Evolutionary conservation across 2,888 invertebrate genomes (phyloP).

Genomic region (Proisotoma minuta): DNA sequence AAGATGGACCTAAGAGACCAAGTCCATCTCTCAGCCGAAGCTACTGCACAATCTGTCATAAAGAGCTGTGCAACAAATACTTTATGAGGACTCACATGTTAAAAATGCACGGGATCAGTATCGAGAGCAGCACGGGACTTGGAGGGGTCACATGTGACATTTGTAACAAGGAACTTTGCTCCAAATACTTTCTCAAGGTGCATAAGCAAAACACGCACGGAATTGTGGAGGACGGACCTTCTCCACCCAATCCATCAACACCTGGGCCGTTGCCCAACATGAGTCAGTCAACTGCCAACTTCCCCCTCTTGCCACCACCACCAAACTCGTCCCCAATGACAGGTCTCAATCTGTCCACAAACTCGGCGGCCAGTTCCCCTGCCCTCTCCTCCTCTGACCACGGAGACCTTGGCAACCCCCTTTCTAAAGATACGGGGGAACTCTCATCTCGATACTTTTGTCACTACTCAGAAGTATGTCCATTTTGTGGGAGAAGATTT

Average conservation of each 20-base stretch:
- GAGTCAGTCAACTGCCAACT: slow-evolving; percentile 48
- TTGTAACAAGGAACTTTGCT: slow-evolving; percentile 96
- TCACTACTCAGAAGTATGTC: slow-evolving; percentile 71
- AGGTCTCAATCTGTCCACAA: slow-evolving; percentile 8
- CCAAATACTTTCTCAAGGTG: slow-evolving; percentile 93
- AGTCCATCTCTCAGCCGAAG: slow-evolving; percentile 55
- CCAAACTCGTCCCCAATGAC: not conserved
- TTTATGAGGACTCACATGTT: slow-evolving; percentile 99
- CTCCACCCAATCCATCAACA: slow-evolving; percentile 42
- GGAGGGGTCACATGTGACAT: slow-evolving; percentile 94
- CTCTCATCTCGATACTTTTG: slow-evolving; percentile 62
- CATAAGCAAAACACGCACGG: slow-evolving; percentile 98
- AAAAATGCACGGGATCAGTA: slow-evolving; percentile 94
- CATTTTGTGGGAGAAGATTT: slow-evolving; percentile 79
- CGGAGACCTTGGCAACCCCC: slow-evolving; percentile 47
- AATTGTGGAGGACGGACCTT: slow-evolving; percentile 74
- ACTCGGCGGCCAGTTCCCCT: not conserved
- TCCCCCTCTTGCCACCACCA: slow-evolving; percentile 22
- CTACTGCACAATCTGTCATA: slow-evolving; percentile 96
- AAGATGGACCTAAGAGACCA: slow-evolving; percentile 32
- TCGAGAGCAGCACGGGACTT: slow-evolving; percentile 85
- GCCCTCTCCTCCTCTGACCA: not conserved
- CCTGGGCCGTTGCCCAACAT: slow-evolving; percentile 37
- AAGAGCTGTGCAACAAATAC: slow-evolving; percentile 98
- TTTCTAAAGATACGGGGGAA: slow-evolving; percentile 57